Base-by-base conservation (phyloP, 2,113 vertebrate genomes). In the Vulpes vulpes region DNA sequence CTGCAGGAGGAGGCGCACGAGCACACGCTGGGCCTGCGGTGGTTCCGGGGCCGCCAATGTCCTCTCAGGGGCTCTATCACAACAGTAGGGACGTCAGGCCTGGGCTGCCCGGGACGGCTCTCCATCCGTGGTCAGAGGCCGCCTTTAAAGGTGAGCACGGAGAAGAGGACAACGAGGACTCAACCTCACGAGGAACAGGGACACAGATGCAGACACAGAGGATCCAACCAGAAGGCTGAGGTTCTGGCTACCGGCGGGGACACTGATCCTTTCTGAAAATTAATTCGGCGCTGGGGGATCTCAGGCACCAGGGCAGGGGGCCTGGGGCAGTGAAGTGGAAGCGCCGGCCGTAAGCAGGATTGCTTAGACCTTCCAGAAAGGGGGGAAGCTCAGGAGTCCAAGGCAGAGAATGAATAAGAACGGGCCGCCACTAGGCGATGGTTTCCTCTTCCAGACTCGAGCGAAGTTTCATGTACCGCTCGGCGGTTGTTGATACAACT, bases 31-130 rank as follows among this genome's bases (percentile, higher is more conserved):
- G 38, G 17, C 32, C 8, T 22, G 22, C 17, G n/a, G 20, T 3
- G 9, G 10, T 11, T 8, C 3, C 0, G 20, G 73, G 59, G 25
- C 32, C 59, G 20, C 35, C 35, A 23, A 23, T 73, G 60, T 8
- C 15, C 11, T 8, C 57, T 49, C 1, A 32, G 8, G 49, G 35
- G 74, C 25, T 91, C 59, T 8, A 5, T 0, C 2, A 62, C 53
- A 1, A 3, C 20, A 1, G 20, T 3, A 43, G 22, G 11, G 12
- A 8, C 0, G 11, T 0, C 17, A 60, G 30, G 15, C 27, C 8
- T 3, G 8, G 35, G 55, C 6, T 3, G 51, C 5, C 9, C 12
- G 32, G 3, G 1, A 53, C 43, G 3, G 2, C 15, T 60, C n/a
- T 60, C 20, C 43, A 30, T 60, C 84, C 4, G 1, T 5, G 8